These are phyloP conservation scores for Haliclystus octoradiatus DNA, from an alignment of 30 jellyfish, hydroid and myxozoan genomes.

Conservation along the genomic window DNA sequence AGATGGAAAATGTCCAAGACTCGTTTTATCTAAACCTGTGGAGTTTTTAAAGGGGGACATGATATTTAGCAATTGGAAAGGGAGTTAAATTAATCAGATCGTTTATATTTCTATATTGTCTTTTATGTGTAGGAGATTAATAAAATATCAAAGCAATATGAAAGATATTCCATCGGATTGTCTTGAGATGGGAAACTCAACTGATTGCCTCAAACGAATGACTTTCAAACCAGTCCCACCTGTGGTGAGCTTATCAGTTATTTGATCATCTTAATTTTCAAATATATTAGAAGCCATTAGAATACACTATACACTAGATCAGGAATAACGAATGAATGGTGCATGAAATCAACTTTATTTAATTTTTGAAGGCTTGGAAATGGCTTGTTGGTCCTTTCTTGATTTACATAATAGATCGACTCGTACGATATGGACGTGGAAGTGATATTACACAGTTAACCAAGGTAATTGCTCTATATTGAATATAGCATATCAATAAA, in stretches of 20 bases:
- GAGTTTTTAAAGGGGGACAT: too few species aligned
- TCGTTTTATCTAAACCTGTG: too few species aligned
- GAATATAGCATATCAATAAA: neutral
- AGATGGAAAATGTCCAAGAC: too few species aligned
- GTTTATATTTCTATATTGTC: too few species aligned
- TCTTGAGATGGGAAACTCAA: neutral
- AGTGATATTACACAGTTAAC: slow-evolving; percentile 1
- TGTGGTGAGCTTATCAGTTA: slow-evolving; percentile 22
- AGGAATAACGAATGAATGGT: too few species aligned
- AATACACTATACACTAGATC: too few species aligned
- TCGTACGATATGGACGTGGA: slow-evolving; percentile 26
- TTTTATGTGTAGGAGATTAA: slow-evolving; percentile 28
- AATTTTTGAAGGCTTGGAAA: slow-evolving; percentile 75
- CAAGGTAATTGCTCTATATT: slow-evolving; percentile 2
- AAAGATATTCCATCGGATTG: slow-evolving; percentile 57
- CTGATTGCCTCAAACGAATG: slow-evolving; percentile 22
- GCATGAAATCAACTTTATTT: too few species aligned
- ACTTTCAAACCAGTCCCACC: slow-evolving; percentile 54
- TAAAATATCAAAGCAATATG: slow-evolving; percentile 51
- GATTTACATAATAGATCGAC: slow-evolving; percentile 47
- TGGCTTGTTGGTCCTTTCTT: slow-evolving; percentile 69
- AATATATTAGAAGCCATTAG: too few species aligned
- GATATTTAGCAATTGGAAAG: too few species aligned
- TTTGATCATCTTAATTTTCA: too few species aligned
- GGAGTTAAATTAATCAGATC: too few species aligned